Conservation (phyloP, 2,888 invertebrate genomes). For the Lacanobia wlatinum region DNA sequence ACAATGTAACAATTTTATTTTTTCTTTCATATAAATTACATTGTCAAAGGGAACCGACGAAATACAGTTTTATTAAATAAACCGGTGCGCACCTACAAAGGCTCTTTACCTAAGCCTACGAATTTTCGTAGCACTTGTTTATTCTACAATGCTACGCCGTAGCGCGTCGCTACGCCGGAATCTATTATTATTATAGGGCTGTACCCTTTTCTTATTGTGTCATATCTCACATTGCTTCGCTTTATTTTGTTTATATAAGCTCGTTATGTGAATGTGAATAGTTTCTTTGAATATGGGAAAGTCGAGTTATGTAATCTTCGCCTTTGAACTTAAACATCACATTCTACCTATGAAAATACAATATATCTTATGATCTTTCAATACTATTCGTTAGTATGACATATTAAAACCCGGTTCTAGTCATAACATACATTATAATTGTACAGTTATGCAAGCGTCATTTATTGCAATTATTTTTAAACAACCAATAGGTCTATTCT, state of each 20-base stretch:
- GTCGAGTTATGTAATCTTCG: constrained; percentile 12
- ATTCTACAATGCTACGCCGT: constrained; percentile 79
- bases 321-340: not conserved
- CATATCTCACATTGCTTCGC: constrained; percentile 65
- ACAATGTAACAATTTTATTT: constrained; percentile 51
- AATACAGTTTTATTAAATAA: constrained; percentile 67
- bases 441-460: too few relatives aligned
- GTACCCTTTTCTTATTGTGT: constrained; percentile 68
- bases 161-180: constrained; percentile 68
- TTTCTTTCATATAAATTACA: constrained; percentile 57
- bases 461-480: too few relatives aligned
- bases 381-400: too few relatives aligned
- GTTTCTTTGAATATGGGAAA: constrained; percentile 30
- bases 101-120: constrained; percentile 69
- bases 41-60: constrained; percentile 59
- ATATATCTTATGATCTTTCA: too few relatives aligned
- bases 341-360: not conserved
- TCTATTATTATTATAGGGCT: constrained; percentile 72
- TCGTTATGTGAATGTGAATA: constrained; percentile 57
- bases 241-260: constrained; percentile 63
- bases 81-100: constrained; percentile 56
- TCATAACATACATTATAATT: too few relatives aligned
- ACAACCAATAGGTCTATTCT: too few relatives aligned
- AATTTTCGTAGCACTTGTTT: constrained; percentile 82
- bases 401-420: too few relatives aligned